Base-by-base conservation (phyloP, 1,140 invertebrate genomes). In the Contarinia nasturtii region DNA sequence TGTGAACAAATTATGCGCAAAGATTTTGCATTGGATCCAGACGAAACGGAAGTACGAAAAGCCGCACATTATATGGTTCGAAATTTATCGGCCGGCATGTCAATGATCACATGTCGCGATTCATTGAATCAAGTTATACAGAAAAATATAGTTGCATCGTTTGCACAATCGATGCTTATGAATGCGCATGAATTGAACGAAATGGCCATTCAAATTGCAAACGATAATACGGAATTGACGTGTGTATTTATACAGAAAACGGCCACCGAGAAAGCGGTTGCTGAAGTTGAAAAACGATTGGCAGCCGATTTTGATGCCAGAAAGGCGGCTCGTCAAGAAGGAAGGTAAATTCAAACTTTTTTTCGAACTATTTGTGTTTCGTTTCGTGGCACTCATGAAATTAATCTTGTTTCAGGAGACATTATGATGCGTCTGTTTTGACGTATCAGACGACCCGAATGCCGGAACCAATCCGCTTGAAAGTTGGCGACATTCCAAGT, bases 171-270 rank as follows among this genome's bases (percentile, higher is more conserved):
- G 1, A 60, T 91, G 41, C 70, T 80, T 53, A 74, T 73, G 5
- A 72, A 54, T 2, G 57, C 54, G 51, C 85, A 90, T 59, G 88
- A 95, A 50, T 69, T 89, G 48, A 77, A 90, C 10, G 93, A 98
- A 57, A 82, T 87, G 55, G 86, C 91, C 4, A 82, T 86, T 7
- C 70, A 88, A 27, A 70, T 96, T 21, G 89, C 93, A 1, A 79
- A 81, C 43, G 92, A 98, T 47, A 98, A 98, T 64, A 88, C 96
- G 71, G 94, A 98, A 63, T 65, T 98, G 4, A 90, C 90, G 0
- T 95, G 90, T 60, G 90, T 88, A 33, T 96, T 96, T 57, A 89
- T 99, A 43, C 95, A 98, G 64, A 98, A 98, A 64, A 95, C 89
- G 2, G 90, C 94, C 0, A 89, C 96, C 11, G 95, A 99, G 60